phyloP scores from a whole-genome alignment of 2,797 vertebrate genomes.

The Bradypodion pumilum region DNA sequence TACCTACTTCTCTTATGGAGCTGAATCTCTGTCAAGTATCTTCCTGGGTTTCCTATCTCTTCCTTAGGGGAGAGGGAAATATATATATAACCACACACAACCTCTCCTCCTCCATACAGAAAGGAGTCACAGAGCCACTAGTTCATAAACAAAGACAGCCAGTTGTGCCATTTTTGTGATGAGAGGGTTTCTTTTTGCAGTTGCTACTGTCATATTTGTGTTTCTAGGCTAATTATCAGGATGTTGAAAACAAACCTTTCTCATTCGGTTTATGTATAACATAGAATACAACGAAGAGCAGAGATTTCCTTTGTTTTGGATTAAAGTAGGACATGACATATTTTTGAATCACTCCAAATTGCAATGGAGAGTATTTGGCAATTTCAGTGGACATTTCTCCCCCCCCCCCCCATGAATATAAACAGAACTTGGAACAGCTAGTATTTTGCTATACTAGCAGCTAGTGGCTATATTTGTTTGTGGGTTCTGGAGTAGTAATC shows the following conservation, averaged over 20 bases:
- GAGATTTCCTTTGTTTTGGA: conserved; percentile 15
- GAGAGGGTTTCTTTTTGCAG: conserved; percentile 69
- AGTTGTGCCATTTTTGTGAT: conserved; percentile 66
- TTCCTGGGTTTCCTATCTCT: conserved; percentile 88
- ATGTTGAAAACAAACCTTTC: conserved; percentile 61
- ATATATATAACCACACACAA: background rate
- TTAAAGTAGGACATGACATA: background rate
- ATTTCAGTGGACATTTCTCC: background rate
- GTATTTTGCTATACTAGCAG: too few relatives aligned
- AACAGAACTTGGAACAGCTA: background rate
- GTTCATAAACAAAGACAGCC: conserved; percentile 62
- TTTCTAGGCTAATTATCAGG: conserved; percentile 69
- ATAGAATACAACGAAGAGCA: conserved; percentile 7
- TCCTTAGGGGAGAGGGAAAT: conserved; percentile 80
- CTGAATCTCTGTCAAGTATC: conserved; percentile 88
- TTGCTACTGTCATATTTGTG: conserved; percentile 54
- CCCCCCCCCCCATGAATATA: background rate
- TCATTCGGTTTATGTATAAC: too few relatives aligned
- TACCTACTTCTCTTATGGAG: conserved; percentile 78
- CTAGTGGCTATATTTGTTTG: background rate
- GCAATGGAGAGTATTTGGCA: background rate
- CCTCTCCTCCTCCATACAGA: conserved; percentile 6
- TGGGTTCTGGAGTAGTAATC: background rate
- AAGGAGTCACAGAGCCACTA: conserved; percentile 77
- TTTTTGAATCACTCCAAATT: background rate